Evolutionary conservation across 2,888 invertebrate genomes (phyloP).

Genomic region (Norana najaformis): DNA sequence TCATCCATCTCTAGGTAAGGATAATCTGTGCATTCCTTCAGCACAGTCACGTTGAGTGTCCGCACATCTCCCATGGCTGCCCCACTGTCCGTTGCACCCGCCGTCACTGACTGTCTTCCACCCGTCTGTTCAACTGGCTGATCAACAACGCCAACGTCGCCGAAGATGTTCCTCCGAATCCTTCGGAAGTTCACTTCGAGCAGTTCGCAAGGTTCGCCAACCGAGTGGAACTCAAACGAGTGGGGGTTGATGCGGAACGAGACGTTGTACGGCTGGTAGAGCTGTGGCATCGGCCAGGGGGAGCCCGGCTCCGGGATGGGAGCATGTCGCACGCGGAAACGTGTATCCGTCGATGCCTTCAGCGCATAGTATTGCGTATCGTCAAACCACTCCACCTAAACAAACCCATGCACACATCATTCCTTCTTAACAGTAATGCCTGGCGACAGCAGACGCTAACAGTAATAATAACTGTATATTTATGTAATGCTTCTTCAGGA

Average conservation of each 20-base stretch:
- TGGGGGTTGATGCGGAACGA: constrained; percentile 37
- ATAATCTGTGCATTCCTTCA: constrained; percentile 68
- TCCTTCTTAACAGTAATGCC: too few relatives aligned
- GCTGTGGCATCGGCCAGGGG: constrained; percentile 49
- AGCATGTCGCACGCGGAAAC: constrained; percentile 42
- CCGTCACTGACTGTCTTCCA: constrained; percentile 37
- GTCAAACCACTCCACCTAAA: constrained; percentile 42
- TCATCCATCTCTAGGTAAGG: constrained; percentile 77
- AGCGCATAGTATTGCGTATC: constrained; percentile 42
- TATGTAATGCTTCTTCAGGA: too few relatives aligned
- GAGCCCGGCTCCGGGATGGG: constrained; percentile 42
- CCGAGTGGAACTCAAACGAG: constrained; percentile 14
- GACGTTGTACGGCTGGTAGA: constrained; percentile 37
- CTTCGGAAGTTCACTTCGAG: constrained; percentile 67
- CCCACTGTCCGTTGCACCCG: background rate
- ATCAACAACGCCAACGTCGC: constrained; percentile 32
- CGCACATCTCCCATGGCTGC: background rate
- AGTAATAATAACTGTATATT: too few relatives aligned
- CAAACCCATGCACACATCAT: background rate
- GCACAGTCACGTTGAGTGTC: constrained; percentile 67
- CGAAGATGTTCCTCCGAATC: constrained; percentile 65
- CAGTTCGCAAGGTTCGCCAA: constrained; percentile 64
- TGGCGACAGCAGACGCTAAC: too few relatives aligned
- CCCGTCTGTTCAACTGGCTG: constrained; percentile 22
- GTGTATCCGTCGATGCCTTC: constrained; percentile 41